Evolutionary conservation across 2,888 invertebrate genomes (phyloP).

Genomic region (Trissolcus japonicus): DNA sequence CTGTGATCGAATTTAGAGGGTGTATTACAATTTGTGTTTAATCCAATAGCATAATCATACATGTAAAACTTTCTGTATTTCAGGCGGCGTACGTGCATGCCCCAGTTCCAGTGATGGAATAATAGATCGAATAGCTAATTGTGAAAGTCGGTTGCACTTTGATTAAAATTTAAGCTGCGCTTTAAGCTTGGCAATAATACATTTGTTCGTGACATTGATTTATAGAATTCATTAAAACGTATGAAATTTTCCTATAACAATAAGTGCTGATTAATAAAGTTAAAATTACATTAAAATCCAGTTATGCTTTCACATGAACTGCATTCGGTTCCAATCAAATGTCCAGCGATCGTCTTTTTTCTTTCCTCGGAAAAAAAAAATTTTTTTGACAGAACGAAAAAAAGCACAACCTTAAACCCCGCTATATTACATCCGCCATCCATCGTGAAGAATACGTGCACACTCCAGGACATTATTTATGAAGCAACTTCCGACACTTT

Average conservation of each 20-base stretch:
- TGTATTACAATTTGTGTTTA: slow-evolving; percentile 38
- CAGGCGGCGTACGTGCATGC: slow-evolving; percentile 31
- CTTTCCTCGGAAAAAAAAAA: background rate
- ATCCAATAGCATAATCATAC: slow-evolving; percentile 32
- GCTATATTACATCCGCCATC: slow-evolving; percentile 39
- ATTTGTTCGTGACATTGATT: slow-evolving; percentile 50
- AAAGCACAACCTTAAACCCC: slow-evolving; percentile 36
- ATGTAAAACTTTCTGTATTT: slow-evolving; percentile 43
- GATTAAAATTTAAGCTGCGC: slow-evolving; percentile 51
- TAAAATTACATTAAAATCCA: too few species aligned
- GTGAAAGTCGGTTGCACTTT: slow-evolving; percentile 52
- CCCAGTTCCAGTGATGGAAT: slow-evolving; percentile 51
- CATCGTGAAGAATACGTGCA: slow-evolving; percentile 39
- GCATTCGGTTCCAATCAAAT: background rate
- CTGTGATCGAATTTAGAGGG: slow-evolving; percentile 19
- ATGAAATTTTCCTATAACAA: slow-evolving; percentile 28
- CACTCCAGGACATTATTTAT: slow-evolving; percentile 46
- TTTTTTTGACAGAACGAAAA: slow-evolving; percentile 10
- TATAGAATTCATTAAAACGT: slow-evolving; percentile 47
- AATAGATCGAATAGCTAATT: slow-evolving; percentile 55
- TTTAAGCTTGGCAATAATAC: slow-evolving; percentile 46
- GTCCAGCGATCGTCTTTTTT: slow-evolving; percentile 5
- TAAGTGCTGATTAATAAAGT: background rate
- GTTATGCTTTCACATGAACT: too few species aligned
- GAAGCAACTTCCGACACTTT: slow-evolving; percentile 48